A percentile compares a stretch with the other conserved stretches of the same genome.
Evolutionary conservation across 2,113 vertebrate species (phyloP).

Genomic region (Grammomys surdaster): DNA sequence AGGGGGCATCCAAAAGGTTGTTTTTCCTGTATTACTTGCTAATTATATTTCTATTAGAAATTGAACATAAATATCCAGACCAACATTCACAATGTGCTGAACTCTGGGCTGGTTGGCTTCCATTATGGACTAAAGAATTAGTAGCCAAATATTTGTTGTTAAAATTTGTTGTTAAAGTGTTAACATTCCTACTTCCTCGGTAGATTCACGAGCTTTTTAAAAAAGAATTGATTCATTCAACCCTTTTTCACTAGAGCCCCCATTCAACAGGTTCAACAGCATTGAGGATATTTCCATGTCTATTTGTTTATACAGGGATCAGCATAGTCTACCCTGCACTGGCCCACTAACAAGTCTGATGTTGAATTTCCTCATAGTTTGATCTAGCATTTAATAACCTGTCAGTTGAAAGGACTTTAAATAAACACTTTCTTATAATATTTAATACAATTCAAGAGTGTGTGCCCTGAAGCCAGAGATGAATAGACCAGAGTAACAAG

Average conservation of each 20-base stretch:
- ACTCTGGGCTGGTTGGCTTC: not conserved
- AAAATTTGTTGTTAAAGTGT: slow-evolving; percentile 16
- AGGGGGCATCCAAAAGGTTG: not conserved
- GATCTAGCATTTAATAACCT: slow-evolving; percentile 88
- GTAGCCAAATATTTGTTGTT: slow-evolving; percentile 58
- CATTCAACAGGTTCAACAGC: slow-evolving; percentile 76
- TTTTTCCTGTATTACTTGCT: slow-evolving; percentile 15
- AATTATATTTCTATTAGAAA: slow-evolving; percentile 34
- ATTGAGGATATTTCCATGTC: slow-evolving; percentile 69
- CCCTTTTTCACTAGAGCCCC: slow-evolving; percentile 25
- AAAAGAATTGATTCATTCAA: not conserved
- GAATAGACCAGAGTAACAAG: slow-evolving; percentile 76
- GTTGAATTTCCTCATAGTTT: slow-evolving; percentile 87
- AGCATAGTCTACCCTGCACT: slow-evolving; percentile 79
- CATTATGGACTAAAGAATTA: not conserved
- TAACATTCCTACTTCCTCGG: slow-evolving; percentile 32
- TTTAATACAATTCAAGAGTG: slow-evolving; percentile 85
- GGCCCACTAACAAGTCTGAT: slow-evolving; percentile 85
- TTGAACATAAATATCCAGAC: slow-evolving; percentile 22
- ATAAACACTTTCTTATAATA: slow-evolving; percentile 88
- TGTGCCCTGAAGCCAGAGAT: slow-evolving; percentile 82
- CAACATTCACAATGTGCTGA: not conserved
- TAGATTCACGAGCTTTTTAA: not conserved
- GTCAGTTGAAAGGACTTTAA: slow-evolving; percentile 87
- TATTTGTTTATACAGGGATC: slow-evolving; percentile 85